Evolutionary conservation across 2,888 invertebrate genomes (phyloP).

Genomic region (Agriotes lineatus): DNA sequence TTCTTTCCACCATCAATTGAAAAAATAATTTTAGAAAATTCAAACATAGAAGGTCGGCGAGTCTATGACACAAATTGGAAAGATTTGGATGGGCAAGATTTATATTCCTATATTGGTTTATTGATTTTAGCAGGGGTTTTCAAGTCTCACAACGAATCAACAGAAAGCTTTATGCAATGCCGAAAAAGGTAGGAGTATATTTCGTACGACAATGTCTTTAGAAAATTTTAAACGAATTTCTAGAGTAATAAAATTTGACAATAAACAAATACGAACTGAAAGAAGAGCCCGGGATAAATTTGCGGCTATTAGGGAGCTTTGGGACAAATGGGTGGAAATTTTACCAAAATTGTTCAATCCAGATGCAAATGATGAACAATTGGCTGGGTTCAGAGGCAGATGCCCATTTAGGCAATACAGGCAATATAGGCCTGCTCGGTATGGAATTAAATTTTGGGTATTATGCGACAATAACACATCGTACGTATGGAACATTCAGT

Average conservation of each 20-base stretch:
- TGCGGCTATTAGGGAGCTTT: background rate
- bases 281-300: background rate
- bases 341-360: background rate
- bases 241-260: slow-evolving; percentile 10
- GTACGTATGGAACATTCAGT: background rate
- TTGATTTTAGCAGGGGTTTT: slow-evolving; percentile 1
- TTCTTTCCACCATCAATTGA: slow-evolving; percentile 21
- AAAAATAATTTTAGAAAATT: slow-evolving; percentile 24
- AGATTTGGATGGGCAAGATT: slow-evolving; percentile 7
- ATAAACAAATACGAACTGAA: slow-evolving; percentile 3
- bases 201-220: slow-evolving; percentile 4
- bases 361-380: background rate
- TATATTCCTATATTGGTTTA: background rate
- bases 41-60: slow-evolving; percentile 21
- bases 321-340: background rate
- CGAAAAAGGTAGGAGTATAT: slow-evolving; percentile 1
- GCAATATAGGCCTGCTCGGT: background rate
- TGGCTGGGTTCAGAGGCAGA: slow-evolving; percentile 1
- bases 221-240: too few species aligned
- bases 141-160: slow-evolving; percentile 1
- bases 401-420: slow-evolving; percentile 5
- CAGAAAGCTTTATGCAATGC: background rate
- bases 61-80: slow-evolving; percentile 9
- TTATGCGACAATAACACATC: too few species aligned
- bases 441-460: slow-evolving; percentile 3